phyloP scores from a whole-genome alignment of 1,140 invertebrate genomes.

The Lethrus apterus region DNA sequence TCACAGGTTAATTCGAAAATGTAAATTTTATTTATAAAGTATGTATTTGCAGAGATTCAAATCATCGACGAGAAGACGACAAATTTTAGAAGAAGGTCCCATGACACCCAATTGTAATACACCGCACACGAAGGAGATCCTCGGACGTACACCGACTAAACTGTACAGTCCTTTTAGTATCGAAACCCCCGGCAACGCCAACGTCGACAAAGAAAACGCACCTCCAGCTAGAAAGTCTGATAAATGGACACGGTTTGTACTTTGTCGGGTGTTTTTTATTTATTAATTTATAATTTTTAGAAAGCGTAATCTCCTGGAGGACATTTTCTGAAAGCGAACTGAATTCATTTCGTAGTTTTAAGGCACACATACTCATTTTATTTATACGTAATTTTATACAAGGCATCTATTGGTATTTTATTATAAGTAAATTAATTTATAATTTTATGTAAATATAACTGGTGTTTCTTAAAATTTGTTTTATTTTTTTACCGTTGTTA shows the following conservation, averaged over 20 bases:
- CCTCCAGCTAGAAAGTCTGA: slow-evolving; percentile 15
- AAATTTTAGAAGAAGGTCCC: slow-evolving; percentile 50
- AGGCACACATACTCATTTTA: slow-evolving; percentile 3
- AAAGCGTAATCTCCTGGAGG: slow-evolving; percentile 2
- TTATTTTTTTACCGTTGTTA: not conserved
- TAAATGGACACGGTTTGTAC: no score
- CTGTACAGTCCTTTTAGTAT: slow-evolving; percentile 58
- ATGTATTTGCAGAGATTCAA: slow-evolving; percentile 45
- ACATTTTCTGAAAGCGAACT: slow-evolving; percentile 4
- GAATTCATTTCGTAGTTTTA: not conserved
- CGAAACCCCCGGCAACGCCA: slow-evolving; percentile 44
- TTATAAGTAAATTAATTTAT: no score
- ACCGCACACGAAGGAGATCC: slow-evolving; percentile 45
- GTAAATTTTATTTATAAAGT: slow-evolving; percentile 4
- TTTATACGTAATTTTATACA: not conserved
- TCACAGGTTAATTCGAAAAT: slow-evolving; percentile 46
- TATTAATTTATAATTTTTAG: no score
- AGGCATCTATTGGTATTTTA: no score
- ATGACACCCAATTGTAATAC: slow-evolving; percentile 43
- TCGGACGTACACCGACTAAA: slow-evolving; percentile 56
- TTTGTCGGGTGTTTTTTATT: no score
- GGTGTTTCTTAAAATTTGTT: not conserved
- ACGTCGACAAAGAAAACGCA: slow-evolving; percentile 31
- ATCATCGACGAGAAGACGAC: slow-evolving; percentile 49
- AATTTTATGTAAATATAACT: no score